Evolutionary conservation across 2,888 invertebrate species (phyloP), one percentile per base, ranked within the genome.

Genomic region (Acronicta aceris): DNA sequence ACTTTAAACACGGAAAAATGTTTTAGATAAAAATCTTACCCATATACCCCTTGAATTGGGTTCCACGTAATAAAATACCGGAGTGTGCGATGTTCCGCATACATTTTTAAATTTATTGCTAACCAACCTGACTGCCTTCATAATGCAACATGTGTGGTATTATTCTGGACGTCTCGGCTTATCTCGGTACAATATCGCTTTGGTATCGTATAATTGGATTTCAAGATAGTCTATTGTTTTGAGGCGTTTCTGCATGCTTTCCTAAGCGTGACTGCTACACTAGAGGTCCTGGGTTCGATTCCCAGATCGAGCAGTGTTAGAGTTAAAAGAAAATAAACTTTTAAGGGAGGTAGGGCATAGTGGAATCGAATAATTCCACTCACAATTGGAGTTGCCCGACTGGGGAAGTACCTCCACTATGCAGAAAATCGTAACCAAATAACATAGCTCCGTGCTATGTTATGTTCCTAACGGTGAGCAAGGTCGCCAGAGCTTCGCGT

Each of bases 41-140:
- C 59, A 64, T 59, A 71, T 43, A 63, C 61, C 53, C 42, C 5
- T 43, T 57, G 62, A 58, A 73, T 70, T 70, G 62, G 63, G 63
- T 70, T 63, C 49, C 47, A 58, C 38, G 76, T 62, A 65, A 70
- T 76, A 73, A 75, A 71, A 76, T 73, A 81, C 58, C 56, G n/a
- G 57, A 49, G 36, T 40, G 60, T 52, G 49, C 65, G 64, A 70
- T 73, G 74, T 71, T 67, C 54, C 66, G 66, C 77, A 85, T 86
- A 79, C 82, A 85, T 85, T 86, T 86, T 84, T 84, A 85, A 87
- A 83, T 84, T 82, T 85, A 85, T 82, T 75, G 75, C 82, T 79
- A 80, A 73, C 74, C 70, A 63, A 67, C 65, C 62, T 79, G 79
- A 71, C 63, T 79, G 76, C 78, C 69, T 81, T 76, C 76, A 81